Percentiles rank a stretch among this genome's conserved stretches.
phyloP scores from a whole-genome alignment of 2,888 invertebrate genomes.

The Heteromurus nitidus region DNA sequence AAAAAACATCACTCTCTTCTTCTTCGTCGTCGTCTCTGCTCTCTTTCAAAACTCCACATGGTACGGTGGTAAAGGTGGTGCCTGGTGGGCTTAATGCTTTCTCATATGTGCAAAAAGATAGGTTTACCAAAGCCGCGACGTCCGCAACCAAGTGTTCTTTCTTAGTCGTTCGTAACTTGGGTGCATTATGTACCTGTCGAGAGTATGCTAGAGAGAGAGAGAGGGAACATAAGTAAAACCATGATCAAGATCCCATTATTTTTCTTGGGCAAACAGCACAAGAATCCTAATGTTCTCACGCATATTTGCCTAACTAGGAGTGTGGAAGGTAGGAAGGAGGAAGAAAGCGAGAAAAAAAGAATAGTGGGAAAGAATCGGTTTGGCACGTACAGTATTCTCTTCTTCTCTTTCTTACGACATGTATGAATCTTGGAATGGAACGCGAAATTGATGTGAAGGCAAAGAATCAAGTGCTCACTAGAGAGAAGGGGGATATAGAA shows the following conservation, averaged over 20 bases:
- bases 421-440: neutral
- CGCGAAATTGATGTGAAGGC: constrained; percentile 27
- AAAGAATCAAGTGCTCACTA: constrained; percentile 39
- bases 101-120: constrained; percentile 1
- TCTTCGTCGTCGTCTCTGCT: too few species aligned
- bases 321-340: constrained; percentile 1
- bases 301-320: constrained; percentile 56
- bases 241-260: constrained; percentile 67
- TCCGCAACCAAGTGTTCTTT: too few species aligned
- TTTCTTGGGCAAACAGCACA: constrained; percentile 52
- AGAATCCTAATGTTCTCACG: constrained; percentile 57
- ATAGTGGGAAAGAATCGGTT: constrained; percentile 46
- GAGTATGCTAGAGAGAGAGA: constrained; percentile 8
- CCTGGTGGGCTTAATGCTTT: constrained; percentile 54
- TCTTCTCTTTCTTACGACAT: neutral
- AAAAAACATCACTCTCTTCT: too few species aligned
- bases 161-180: too few species aligned
- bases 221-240: constrained; percentile 26
- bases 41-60: too few species aligned
- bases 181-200: constrained; percentile 19
- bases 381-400: constrained; percentile 34
- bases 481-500: constrained; percentile 1
- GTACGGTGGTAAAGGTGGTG: constrained; percentile 46
- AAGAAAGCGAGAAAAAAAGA: constrained; percentile 29
- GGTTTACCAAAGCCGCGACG: constrained; percentile 19